Percentiles rank a stretch among this genome's conserved stretches.
These are phyloP conservation scores for Drosophila ezoana DNA, from an alignment of 2,888 invertebrate species.

Conservation along the genomic window DNA sequence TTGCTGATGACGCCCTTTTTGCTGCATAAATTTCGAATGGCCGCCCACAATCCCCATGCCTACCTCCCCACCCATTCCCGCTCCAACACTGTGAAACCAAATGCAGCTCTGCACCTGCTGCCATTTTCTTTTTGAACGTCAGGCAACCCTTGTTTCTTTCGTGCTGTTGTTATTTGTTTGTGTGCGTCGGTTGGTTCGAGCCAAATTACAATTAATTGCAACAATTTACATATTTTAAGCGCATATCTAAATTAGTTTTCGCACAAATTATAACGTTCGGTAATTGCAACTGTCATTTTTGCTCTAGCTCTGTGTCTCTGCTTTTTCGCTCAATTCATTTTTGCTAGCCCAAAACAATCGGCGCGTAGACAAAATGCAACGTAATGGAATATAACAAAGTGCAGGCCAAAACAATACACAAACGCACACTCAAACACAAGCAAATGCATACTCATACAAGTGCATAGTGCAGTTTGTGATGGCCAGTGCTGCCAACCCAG, in stretches of 20 bases:
- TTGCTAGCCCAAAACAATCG: constrained; percentile 35
- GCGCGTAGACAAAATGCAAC: constrained; percentile 48
- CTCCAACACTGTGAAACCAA: constrained; percentile 14
- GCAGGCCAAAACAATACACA: constrained; percentile 61
- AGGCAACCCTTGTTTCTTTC: constrained; percentile 57
- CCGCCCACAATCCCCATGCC: constrained; percentile 26
- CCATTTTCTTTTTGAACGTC: constrained; percentile 72
- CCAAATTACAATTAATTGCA: constrained; percentile 71
- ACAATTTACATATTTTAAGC: constrained; percentile 66
- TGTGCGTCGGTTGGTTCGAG: constrained; percentile 28
- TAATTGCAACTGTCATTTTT: constrained; percentile 31
- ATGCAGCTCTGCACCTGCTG: constrained; percentile 73
- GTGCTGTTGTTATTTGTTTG: constrained; percentile 38
- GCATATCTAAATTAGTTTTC: constrained; percentile 37
- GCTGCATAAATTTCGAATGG: constrained; percentile 54
- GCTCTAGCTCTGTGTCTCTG: constrained; percentile 6
- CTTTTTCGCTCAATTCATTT: constrained; percentile 17
- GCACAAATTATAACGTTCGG: constrained; percentile 38
- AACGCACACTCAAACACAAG: constrained; percentile 10
- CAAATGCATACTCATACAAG: neutral
- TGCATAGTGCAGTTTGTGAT: constrained; percentile 17
- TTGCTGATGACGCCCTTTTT: constrained; percentile 66
- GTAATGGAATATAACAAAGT: constrained; percentile 66
- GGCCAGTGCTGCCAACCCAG: constrained; percentile 53
- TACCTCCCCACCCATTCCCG: constrained; percentile 2